These are phyloP conservation scores for Dynastes grantii DNA, from an alignment of 2,888 invertebrate species.

Conservation along the genomic window DNA sequence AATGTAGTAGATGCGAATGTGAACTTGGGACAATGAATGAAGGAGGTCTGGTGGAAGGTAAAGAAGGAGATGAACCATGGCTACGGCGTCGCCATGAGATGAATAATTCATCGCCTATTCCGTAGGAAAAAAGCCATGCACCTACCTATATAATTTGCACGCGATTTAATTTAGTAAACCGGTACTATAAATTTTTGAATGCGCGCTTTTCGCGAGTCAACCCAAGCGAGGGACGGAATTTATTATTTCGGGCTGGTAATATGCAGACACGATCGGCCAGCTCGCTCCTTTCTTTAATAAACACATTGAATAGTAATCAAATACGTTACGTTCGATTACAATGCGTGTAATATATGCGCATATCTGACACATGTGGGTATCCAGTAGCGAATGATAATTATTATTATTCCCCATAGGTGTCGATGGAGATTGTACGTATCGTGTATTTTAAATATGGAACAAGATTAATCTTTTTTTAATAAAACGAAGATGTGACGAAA, in stretches of 20 bases:
- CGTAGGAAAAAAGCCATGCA: background rate
- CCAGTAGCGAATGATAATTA: slow-evolving; percentile 10
- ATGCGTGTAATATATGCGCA: slow-evolving; percentile 6
- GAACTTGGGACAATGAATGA: slow-evolving; percentile 39
- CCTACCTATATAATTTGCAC: slow-evolving; percentile 40
- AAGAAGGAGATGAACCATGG: background rate
- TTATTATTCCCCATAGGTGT: slow-evolving; percentile 8
- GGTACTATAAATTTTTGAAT: slow-evolving; percentile 46
- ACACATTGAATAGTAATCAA: slow-evolving; percentile 37
- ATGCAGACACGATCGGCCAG: slow-evolving; percentile 1
- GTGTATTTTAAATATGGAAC: too few species aligned
- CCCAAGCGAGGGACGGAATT: background rate
- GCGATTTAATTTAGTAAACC: slow-evolving; percentile 47
- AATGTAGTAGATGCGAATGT: background rate
- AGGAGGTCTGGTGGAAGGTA: background rate
- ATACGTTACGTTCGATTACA: slow-evolving; percentile 29
- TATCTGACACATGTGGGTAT: background rate
- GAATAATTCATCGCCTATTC: slow-evolving; percentile 42
- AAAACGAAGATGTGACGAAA: too few species aligned
- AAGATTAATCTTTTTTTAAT: too few species aligned
- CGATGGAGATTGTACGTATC: background rate
- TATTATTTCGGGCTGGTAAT: slow-evolving; percentile 17
- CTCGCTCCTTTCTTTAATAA: slow-evolving; percentile 33
- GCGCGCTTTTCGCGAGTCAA: background rate
- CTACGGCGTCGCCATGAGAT: slow-evolving; percentile 20